Evolutionary conservation across 2,888 invertebrate species (phyloP).

Genomic region (Blera fallax): DNA sequence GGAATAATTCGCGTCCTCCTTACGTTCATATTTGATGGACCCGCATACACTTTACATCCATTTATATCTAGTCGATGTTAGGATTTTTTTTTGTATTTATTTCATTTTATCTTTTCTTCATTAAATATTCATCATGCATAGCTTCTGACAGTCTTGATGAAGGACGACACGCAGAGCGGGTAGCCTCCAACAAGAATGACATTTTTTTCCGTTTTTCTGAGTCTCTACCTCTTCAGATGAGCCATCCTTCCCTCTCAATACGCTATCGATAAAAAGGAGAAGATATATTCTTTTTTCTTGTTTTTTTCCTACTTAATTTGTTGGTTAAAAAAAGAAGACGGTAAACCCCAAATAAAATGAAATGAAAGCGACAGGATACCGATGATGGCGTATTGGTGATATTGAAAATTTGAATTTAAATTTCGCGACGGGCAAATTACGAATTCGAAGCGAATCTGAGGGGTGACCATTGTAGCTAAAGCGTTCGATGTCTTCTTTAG

Average conservation of each 20-base stretch:
- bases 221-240: neutral
- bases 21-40: slow-evolving; percentile 22
- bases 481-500: slow-evolving; percentile 21
- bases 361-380: slow-evolving; percentile 23
- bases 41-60: slow-evolving; percentile 53
- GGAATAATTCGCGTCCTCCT: slow-evolving; percentile 12
- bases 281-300: neutral
- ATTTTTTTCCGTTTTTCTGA: neutral
- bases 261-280: slow-evolving; percentile 14
- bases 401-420: slow-evolving; percentile 63
- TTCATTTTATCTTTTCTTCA: slow-evolving; percentile 42
- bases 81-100: slow-evolving; percentile 17
- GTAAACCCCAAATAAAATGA: neutral
- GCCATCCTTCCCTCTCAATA: slow-evolving; percentile 17
- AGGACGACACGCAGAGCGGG: slow-evolving; percentile 38
- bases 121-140: slow-evolving; percentile 60
- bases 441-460: neutral
- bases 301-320: neutral
- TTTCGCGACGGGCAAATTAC: slow-evolving; percentile 38
- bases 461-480: slow-evolving; percentile 32
- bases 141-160: slow-evolving; percentile 53
- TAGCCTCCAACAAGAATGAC: slow-evolving; percentile 11
- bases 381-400: slow-evolving; percentile 35
- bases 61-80: slow-evolving; percentile 43
- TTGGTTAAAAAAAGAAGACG: neutral